These are phyloP conservation scores for Pseudanteris insignis DNA, from an alignment of 2,888 invertebrate genomes.

Conservation along the genomic window DNA sequence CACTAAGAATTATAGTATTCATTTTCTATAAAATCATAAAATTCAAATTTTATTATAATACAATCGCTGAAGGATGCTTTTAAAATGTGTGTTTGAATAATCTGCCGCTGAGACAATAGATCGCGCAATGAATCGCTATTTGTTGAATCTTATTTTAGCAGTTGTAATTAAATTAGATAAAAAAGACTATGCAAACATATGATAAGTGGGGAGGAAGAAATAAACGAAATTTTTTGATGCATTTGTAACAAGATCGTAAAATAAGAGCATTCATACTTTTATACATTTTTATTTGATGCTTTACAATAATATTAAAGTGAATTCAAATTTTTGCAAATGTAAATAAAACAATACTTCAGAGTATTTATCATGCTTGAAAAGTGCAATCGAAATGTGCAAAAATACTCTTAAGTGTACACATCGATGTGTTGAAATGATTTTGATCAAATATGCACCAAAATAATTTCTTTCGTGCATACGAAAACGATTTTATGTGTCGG, in stretches of 20 bases:
- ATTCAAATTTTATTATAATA: constrained; percentile 57
- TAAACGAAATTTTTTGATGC: constrained; percentile 17
- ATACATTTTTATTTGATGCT: constrained; percentile 45
- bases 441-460: constrained; percentile 6
- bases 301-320: constrained; percentile 37
- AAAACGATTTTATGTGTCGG: constrained; percentile 5
- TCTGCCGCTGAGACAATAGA: constrained; percentile 57
- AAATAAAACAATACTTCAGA: constrained; percentile 27
- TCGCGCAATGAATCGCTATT: constrained; percentile 19
- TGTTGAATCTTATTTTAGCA: constrained; percentile 2
- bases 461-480: constrained; percentile 2
- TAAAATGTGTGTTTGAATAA: constrained; percentile 45
- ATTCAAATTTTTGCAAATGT: constrained; percentile 18
- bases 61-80: constrained; percentile 48
- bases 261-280: constrained; percentile 39
- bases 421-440: background rate
- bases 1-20: constrained; percentile 61
- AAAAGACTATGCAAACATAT: constrained; percentile 2
- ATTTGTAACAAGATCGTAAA: constrained; percentile 20
- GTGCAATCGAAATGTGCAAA: constrained; percentile 55
- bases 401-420: constrained; percentile 25
- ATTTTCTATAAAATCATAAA: constrained; percentile 54
- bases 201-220: background rate
- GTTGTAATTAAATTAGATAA: constrained; percentile 9
- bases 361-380: constrained; percentile 53